Conservation (phyloP, 2,797 vertebrate genomes). For the Diceros bicornis region DNA sequence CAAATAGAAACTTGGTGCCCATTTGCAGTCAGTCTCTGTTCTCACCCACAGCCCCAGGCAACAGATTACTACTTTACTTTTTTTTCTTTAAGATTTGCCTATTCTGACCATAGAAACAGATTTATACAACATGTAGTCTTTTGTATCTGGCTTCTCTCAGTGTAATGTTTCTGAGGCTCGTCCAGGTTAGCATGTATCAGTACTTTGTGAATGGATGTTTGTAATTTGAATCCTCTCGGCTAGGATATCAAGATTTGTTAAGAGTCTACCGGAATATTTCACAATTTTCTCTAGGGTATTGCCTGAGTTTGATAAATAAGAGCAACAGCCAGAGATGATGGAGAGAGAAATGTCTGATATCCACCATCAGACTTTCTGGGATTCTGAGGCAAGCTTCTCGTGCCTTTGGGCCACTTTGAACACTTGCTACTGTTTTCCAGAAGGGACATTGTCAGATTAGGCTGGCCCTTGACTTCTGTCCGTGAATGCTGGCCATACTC, state of each 20-base stretch:
- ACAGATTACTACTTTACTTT: not conserved
- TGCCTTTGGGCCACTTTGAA: not conserved
- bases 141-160: not conserved
- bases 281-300: not conserved
- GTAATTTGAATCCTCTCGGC: not conserved
- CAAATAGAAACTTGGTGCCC: not conserved
- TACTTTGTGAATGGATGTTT: not conserved
- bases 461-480: not conserved
- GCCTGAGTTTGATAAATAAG: not conserved
- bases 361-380: not conserved
- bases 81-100: not conserved
- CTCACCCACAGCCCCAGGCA: not conserved
- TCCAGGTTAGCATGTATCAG: no score
- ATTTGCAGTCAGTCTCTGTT: constrained; percentile 4
- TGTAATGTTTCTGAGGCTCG: not conserved
- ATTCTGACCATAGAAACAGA: not conserved
- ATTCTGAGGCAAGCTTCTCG: not conserved
- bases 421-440: not conserved
- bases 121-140: not conserved
- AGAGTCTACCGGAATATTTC: not conserved
- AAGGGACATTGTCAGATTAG: not conserved
- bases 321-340: not conserved
- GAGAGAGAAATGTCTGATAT: not conserved
- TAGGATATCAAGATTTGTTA: not conserved
- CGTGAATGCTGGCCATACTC: not conserved